phyloP scores from a whole-genome alignment of 2,797 vertebrate species.

The Pyrocephalus nanus region DNA sequence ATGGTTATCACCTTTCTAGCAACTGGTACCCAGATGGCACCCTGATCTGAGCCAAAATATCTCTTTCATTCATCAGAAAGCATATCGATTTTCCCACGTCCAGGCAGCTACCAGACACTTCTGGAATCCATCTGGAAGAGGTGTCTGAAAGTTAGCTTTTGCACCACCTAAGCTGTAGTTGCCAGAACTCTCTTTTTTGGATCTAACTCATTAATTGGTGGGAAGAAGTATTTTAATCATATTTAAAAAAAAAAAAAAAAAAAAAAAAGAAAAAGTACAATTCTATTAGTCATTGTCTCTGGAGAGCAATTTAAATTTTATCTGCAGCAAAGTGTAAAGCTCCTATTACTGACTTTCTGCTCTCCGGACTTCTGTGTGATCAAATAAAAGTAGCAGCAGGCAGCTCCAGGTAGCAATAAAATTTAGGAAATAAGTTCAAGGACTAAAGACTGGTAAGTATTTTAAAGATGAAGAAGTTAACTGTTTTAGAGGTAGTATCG shows the following conservation, averaged over 20 bases:
- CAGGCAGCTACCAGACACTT: background rate
- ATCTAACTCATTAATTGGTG: background rate
- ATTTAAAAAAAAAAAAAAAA: background rate
- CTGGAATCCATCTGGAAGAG: background rate
- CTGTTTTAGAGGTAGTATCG: background rate
- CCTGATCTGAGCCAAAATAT: background rate
- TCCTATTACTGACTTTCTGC: constrained; percentile 25
- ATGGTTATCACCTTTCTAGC: background rate
- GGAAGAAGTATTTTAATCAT: constrained; percentile 16
- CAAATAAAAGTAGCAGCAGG: constrained; percentile 35
- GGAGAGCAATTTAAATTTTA: constrained; percentile 45
- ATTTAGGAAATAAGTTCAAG: constrained; percentile 54
- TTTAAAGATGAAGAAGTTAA: background rate
- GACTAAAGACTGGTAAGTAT: background rate
- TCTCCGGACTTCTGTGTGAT: background rate
- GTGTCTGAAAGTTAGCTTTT: background rate
- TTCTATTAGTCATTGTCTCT: constrained; percentile 8
- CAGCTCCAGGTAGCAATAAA: constrained; percentile 38
- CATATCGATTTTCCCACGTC: background rate
- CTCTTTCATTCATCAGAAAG: background rate
- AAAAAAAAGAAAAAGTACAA: background rate
- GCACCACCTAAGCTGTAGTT: background rate
- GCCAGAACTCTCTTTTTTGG: accelerated
- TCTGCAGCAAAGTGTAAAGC: constrained; percentile 7
- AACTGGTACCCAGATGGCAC: background rate